A percentile compares a stretch with the other conserved stretches of the same genome.
Evolutionary conservation across 2,113 vertebrate species (phyloP).

Genomic region (Leucopternis melanops): DNA sequence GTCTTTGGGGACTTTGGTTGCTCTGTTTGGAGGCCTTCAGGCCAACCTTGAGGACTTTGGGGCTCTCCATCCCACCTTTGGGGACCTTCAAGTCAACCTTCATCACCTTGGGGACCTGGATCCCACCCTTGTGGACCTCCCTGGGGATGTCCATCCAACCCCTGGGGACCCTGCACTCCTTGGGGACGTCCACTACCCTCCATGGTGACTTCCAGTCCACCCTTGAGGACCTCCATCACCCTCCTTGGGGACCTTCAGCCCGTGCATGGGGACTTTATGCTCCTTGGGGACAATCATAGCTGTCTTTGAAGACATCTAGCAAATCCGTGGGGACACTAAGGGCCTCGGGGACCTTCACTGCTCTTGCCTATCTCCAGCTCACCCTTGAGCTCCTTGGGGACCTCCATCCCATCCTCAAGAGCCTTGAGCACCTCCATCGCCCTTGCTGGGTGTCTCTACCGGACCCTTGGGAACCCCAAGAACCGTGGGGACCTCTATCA

Average conservation of each 20-base stretch:
- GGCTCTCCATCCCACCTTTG: rapidly evolving
- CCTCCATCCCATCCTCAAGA: neutral
- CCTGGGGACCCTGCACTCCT: too few relatives aligned
- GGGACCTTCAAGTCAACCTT: neutral
- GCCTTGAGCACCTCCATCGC: neutral
- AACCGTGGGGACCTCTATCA: neutral
- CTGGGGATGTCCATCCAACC: neutral
- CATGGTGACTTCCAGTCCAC: rapidly evolving
- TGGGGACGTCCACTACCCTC: neutral
- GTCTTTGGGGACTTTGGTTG: neutral
- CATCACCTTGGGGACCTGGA: neutral
- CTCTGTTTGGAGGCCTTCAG: too few relatives aligned
- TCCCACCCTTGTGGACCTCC: too few relatives aligned
- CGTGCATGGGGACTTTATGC: neutral
- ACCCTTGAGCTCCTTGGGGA: neutral
- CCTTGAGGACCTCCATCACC: too few relatives aligned
- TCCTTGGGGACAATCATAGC: neutral
- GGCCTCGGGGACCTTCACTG: neutral
- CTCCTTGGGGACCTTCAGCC: neutral
- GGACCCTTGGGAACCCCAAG: neutral
- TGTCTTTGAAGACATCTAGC: neutral
- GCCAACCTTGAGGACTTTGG: neutral
- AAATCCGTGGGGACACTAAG: neutral
- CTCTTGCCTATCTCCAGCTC: neutral
- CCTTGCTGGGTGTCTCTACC: too few relatives aligned